Percentiles rank a stretch among this genome's conserved stretches.
These are phyloP conservation scores for Peromyscus melanophrys DNA, from an alignment of 2,797 vertebrate species.

Conservation along the genomic window DNA sequence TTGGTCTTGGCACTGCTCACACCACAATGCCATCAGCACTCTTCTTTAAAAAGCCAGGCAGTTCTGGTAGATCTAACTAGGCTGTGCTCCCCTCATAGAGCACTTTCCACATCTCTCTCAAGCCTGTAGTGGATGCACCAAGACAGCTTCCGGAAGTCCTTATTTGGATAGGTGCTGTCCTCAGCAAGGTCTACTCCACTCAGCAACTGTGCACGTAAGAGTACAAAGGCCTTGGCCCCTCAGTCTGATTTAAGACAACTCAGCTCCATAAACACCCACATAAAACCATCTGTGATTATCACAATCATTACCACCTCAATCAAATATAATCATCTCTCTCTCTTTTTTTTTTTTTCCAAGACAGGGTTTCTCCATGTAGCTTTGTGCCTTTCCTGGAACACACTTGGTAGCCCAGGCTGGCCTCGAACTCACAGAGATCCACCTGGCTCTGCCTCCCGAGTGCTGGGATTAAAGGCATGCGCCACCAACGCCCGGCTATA, in stretches of 20 bases:
- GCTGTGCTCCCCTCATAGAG: neutral
- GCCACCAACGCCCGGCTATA: neutral
- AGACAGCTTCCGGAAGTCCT: neutral
- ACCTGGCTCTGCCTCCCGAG: too few relatives aligned
- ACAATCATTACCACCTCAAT: neutral
- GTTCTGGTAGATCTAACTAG: neutral
- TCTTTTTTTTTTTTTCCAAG: too few relatives aligned
- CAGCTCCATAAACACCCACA: neutral
- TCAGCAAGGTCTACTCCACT: neutral
- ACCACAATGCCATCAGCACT: neutral
- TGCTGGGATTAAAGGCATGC: too few relatives aligned
- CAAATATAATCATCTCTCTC: neutral
- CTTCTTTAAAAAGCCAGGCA: neutral
- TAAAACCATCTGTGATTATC: constrained; percentile 15
- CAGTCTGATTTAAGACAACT: neutral
- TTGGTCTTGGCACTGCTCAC: neutral
- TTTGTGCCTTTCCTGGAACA: too few relatives aligned
- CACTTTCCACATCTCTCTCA: neutral
- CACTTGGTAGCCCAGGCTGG: too few relatives aligned
- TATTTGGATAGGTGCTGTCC: neutral
- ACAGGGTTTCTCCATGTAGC: too few relatives aligned
- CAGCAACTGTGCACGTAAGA: neutral
- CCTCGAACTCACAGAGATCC: too few relatives aligned
- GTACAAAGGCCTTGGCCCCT: neutral
- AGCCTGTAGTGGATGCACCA: neutral